Evolutionary conservation across 2,888 invertebrate species (phyloP).

Genomic region (Papilio protenor): DNA sequence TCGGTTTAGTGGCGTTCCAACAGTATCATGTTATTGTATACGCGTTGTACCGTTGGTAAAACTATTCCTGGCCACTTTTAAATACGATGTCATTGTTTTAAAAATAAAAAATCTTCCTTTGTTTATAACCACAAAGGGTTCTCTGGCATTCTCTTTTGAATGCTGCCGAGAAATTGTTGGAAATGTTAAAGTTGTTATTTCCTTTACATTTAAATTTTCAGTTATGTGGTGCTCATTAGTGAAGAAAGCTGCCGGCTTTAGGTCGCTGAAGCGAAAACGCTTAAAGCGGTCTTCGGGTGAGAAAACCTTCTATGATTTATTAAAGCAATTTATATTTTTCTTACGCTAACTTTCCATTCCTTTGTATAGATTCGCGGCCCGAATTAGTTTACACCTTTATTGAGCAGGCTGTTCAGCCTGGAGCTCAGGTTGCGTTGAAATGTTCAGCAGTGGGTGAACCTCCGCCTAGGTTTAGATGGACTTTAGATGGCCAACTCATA

Average conservation of each 20-base stretch:
- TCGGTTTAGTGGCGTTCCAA: neutral
- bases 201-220: constrained; percentile 60
- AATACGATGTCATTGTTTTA: constrained; percentile 8
- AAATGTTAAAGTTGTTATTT: constrained; percentile 51
- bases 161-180: constrained; percentile 34
- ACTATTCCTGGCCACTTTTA: neutral
- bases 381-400: constrained; percentile 93
- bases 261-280: constrained; percentile 71
- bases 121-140: constrained; percentile 30
- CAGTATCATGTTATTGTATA: neutral
- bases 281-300: constrained; percentile 75
- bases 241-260: constrained; percentile 61
- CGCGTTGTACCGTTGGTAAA: neutral
- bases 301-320: constrained; percentile 50
- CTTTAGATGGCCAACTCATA: constrained; percentile 73
- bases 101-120: neutral
- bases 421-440: constrained; percentile 90
- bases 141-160: constrained; percentile 29
- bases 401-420: constrained; percentile 89
- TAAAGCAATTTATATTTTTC: constrained; percentile 48
- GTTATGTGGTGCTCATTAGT: constrained; percentile 75
- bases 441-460: constrained; percentile 95
- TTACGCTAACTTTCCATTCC: constrained; percentile 26
- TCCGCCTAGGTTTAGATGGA: constrained; percentile 86
- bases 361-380: constrained; percentile 83